A percentile compares a stretch with the other conserved stretches of the same genome.
Conservation (phyloP, 2,888 invertebrate species). For the Ditylenchus weischeri region DNA sequence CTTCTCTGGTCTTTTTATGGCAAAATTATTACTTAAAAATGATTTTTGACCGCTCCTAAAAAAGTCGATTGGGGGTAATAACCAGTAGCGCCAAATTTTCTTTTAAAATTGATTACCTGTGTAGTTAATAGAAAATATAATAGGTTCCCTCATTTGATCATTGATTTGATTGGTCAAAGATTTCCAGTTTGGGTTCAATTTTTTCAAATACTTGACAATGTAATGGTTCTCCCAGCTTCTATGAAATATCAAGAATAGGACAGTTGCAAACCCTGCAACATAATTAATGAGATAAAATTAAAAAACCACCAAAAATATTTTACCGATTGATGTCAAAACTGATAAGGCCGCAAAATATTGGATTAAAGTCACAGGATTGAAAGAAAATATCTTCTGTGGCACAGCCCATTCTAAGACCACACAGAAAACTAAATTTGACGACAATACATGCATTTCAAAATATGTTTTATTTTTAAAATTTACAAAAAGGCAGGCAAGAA, state of each 20-base stretch:
- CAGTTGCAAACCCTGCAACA: conserved; percentile 16
- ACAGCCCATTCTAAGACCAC: conserved; percentile 23
- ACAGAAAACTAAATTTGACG: conserved; percentile 20
- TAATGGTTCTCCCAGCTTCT: conserved; percentile 24
- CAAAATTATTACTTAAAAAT: too few species aligned
- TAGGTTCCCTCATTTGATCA: conserved; percentile 17
- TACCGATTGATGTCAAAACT: conserved; percentile 16
- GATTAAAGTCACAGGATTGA: conserved; percentile 15
- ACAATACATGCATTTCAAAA: not conserved
- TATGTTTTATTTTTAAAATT: conserved; percentile 7
- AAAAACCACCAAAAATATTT: not conserved
- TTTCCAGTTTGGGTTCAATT: conserved; percentile 16
- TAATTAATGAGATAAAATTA: not conserved
- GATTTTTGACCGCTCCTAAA: too few species aligned
- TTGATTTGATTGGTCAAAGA: conserved; percentile 17
- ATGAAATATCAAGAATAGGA: conserved; percentile 8
- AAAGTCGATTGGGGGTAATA: too few species aligned
- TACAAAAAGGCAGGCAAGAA: conserved; percentile 23
- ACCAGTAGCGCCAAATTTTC: conserved; percentile 3
- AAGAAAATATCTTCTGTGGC: conserved; percentile 22
- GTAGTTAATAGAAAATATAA: conserved; percentile 22
- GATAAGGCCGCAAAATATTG: conserved; percentile 19
- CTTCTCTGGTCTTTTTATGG: too few species aligned
- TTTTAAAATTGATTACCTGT: conserved; percentile 12
- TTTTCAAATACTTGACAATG: conserved; percentile 8